Base-by-base conservation (phyloP, 1,140 invertebrate genomes). In the Yoshiicerus persimilis region DNA sequence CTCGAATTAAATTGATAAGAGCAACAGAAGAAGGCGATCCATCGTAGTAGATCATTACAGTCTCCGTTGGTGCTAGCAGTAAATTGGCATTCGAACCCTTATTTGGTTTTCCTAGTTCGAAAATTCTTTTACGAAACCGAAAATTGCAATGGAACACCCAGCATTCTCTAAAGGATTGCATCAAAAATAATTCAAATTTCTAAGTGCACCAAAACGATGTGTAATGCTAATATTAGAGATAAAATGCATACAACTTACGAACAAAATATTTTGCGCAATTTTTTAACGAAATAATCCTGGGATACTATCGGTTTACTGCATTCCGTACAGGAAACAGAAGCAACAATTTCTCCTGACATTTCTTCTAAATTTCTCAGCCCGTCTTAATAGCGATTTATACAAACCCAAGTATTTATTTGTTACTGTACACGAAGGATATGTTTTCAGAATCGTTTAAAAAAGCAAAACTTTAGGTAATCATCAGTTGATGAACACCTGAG, bases 101-200 rank as follows among this genome's bases (percentile, higher is more conserved):
- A 23, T 70, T 70, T n/a, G 87, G 87, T 64, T 88, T 87, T 23
- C 66, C 87, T 9, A 90, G 77, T 41, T 90, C 87, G 77, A 85
- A 90, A 13, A 90, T 66, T 30, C 89, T 75, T 39, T 90, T 90
- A 4, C 90, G 88, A 41, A 90, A 89, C 16, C 84, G 86, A 25
- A 89, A 88, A 6, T 87, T 84, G 32, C 88, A 90, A 39, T 87
- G 83, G 75, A 88, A 56, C n/a, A 89, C 89, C 88, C 89, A 90
- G 32, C 90, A 90, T 20, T 64, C 30, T 4, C 90, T 90, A 23
- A 5, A 83, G n/a, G n/a, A n/a, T n/a, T n/a, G n/a, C 20, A 80
- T 34, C 16, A 0, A 36, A 36, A 34, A 34, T 32, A 70, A 32
- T 70, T 70, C 16, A 16, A 5, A 64, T 64, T 64, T 64, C n/a